Conservation (phyloP, 2,797 vertebrate species). For the Champsocephalus esox region DNA sequence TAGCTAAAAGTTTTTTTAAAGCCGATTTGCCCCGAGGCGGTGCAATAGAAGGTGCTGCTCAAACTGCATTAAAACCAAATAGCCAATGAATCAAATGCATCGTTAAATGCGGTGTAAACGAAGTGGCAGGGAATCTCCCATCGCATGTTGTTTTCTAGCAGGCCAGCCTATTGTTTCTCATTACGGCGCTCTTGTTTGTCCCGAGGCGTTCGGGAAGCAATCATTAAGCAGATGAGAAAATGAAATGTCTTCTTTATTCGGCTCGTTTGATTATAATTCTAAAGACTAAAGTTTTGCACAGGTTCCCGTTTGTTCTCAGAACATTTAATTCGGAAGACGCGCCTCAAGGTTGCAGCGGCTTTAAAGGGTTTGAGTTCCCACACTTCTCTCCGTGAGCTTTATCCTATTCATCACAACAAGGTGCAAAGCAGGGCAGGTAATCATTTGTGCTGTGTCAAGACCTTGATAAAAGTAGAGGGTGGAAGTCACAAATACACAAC, state of each 20-base stretch:
- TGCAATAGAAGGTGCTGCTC: slow-evolving; percentile 25
- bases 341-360: slow-evolving; percentile 66
- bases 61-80: slow-evolving; percentile 58
- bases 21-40: slow-evolving; percentile 33
- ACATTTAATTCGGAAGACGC: slow-evolving; percentile 64
- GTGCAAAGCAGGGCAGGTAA: slow-evolving; percentile 36
- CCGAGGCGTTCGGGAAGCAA: slow-evolving; percentile 68
- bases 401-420: slow-evolving; percentile 22
- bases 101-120: slow-evolving; percentile 69
- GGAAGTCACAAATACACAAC: not conserved
- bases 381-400: slow-evolving; percentile 21
- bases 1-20: slow-evolving; percentile 40
- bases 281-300: slow-evolving; percentile 41
- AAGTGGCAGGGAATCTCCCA: slow-evolving; percentile 63
- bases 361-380: slow-evolving; percentile 56
- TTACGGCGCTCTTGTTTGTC: slow-evolving; percentile 65
- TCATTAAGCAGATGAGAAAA: slow-evolving; percentile 75
- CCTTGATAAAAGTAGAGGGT: slow-evolving; percentile 32
- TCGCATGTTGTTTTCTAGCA: slow-evolving; percentile 62
- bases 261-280: slow-evolving; percentile 58
- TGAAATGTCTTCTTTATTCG: slow-evolving; percentile 63
- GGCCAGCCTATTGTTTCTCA: slow-evolving; percentile 79
- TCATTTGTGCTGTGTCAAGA: slow-evolving; percentile 25
- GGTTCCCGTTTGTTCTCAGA: slow-evolving; percentile 54
- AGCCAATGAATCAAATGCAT: slow-evolving; percentile 74